phyloP scores from a whole-genome alignment of 2,113 vertebrate species.

The Burhinus oedicnemus region DNA sequence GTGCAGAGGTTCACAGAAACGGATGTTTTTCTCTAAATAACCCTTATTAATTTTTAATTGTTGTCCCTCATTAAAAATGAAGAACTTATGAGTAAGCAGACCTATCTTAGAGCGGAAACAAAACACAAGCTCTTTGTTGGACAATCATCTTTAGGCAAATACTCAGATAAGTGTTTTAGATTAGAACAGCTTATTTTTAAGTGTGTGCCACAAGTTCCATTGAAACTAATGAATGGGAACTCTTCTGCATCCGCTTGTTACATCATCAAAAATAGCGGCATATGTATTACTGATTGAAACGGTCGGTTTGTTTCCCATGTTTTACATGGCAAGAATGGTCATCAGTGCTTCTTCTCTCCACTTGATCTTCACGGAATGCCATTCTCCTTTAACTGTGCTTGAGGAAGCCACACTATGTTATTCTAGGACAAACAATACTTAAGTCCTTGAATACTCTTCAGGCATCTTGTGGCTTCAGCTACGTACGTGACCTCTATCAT shows the following conservation, averaged over 20 bases:
- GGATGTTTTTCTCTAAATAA: background rate
- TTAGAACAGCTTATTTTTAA: background rate
- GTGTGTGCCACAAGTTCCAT: background rate
- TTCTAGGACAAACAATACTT: background rate
- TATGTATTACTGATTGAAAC: background rate
- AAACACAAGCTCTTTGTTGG: background rate
- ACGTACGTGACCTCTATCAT: background rate
- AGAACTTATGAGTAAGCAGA: background rate
- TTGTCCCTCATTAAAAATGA: background rate
- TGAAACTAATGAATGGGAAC: background rate
- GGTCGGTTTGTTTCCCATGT: background rate
- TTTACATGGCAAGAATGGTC: background rate
- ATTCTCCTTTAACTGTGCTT: background rate
- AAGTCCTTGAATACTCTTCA: background rate
- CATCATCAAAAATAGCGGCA: background rate
- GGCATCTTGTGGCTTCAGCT: background rate
- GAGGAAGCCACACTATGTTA: background rate
- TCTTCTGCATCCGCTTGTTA: background rate
- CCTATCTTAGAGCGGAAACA: background rate
- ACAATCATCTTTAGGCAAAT: background rate
- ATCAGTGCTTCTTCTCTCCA: background rate
- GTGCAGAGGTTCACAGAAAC: background rate
- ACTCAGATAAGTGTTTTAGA: background rate
- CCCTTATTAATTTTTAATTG: constrained; percentile 6
- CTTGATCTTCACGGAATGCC: background rate